phyloP scores from a whole-genome alignment of 2,888 invertebrate genomes.

The Kryphioiulus occultus region DNA sequence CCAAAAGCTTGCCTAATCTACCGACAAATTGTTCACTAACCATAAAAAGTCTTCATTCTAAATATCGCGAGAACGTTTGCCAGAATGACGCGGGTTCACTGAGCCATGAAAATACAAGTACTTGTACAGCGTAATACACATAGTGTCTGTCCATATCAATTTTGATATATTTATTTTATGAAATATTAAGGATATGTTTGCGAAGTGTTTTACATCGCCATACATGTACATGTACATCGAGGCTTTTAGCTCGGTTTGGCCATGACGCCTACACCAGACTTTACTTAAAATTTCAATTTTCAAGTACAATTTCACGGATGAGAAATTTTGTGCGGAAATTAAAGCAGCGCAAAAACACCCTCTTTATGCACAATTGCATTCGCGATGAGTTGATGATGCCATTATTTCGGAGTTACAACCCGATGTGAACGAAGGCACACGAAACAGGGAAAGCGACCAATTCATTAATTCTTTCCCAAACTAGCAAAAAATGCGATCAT shows the following conservation, averaged over 20 bases:
- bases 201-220: neutral
- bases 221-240: neutral
- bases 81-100: too few species aligned
- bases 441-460: neutral
- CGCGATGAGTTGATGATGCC: conserved; percentile 2
- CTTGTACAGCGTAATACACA: too few species aligned
- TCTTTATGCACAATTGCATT: conserved; percentile 25
- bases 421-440: neutral
- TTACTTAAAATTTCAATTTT: conserved; percentile 39
- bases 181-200: neutral
- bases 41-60: too few species aligned
- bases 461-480: neutral
- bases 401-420: neutral
- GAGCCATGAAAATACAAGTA: too few species aligned
- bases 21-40: too few species aligned
- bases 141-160: neutral
- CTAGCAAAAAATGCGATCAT: neutral
- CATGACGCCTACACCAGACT: neutral
- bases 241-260: neutral
- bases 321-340: conserved; percentile 1
- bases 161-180: neutral
- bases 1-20: too few species aligned
- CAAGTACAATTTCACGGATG: conserved; percentile 34
- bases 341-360: neutral
- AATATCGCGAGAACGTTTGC: too few species aligned